phyloP scores from a whole-genome alignment of 1,140 invertebrate genomes.

The Drosophila albomicans region DNA sequence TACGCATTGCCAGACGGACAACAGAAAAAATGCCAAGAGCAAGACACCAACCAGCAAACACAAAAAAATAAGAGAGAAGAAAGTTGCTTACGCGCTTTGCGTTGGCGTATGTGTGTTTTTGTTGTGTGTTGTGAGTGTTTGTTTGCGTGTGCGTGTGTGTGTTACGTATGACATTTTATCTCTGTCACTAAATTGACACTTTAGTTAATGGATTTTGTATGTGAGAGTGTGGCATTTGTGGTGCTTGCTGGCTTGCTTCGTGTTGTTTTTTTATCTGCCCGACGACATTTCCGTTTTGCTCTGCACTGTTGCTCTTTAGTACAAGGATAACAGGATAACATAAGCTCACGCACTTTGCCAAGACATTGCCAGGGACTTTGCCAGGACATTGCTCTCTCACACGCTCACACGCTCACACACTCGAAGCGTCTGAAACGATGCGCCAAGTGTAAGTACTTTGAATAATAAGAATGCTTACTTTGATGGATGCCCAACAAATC shows the following conservation, averaged over 20 bases:
- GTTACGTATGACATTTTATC: conserved; percentile 81
- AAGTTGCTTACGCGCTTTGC: conserved; percentile 28
- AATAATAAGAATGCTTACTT: conserved; percentile 82
- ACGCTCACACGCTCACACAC: conserved; percentile 8
- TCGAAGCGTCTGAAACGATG: neutral
- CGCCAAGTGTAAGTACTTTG: conserved; percentile 71
- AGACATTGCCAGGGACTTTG: conserved; percentile 50
- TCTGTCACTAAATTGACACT: conserved; percentile 84
- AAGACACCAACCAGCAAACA: conserved; percentile 1
- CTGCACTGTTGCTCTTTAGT: conserved; percentile 64
- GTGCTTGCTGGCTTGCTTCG: conserved; percentile 47
- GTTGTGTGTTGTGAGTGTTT: conserved; percentile 37
- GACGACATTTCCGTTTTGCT: conserved; percentile 32
- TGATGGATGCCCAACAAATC: conserved; percentile 78
- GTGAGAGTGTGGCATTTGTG: conserved; percentile 72
- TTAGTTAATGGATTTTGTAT: conserved; percentile 84
- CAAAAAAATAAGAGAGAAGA: neutral
- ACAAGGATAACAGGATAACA: conserved; percentile 37
- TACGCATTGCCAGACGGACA: conserved; percentile 43
- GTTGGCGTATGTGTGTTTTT: conserved; percentile 26
- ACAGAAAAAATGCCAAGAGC: conserved; percentile 19
- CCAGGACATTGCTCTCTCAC: conserved; percentile 46
- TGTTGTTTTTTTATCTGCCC: conserved; percentile 46
- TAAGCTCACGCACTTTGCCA: conserved; percentile 67
- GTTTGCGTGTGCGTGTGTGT: conserved; percentile 34